These are phyloP conservation scores for Gymnothorax javanicus DNA, from an alignment of 2,797 vertebrate genomes.

Conservation along the genomic window DNA sequence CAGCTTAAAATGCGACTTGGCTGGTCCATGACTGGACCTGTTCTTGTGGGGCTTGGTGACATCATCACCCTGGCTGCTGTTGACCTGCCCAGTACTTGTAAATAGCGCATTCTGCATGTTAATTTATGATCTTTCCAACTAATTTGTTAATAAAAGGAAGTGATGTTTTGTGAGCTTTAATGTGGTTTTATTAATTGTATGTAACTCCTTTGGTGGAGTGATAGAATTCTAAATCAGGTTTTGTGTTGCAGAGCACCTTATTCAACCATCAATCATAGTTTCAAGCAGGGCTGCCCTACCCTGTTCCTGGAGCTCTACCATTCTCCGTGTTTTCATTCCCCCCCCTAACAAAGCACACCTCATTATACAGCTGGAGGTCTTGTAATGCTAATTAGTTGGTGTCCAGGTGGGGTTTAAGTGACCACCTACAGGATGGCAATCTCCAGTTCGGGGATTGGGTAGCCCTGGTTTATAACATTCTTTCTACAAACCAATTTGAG, in stretches of 20 bases:
- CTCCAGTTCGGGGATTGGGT: too few species aligned
- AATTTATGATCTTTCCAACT: slow-evolving; percentile 36
- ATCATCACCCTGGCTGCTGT: neutral
- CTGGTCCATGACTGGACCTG: neutral
- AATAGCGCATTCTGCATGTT: slow-evolving; percentile 30
- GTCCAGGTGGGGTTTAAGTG: too few species aligned
- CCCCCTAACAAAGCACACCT: too few species aligned
- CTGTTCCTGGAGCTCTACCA: too few species aligned
- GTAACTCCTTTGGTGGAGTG: slow-evolving; percentile 3
- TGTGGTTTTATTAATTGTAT: slow-evolving; percentile 29
- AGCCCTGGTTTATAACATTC: neutral
- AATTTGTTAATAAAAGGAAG: slow-evolving; percentile 10
- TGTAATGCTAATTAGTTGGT: too few species aligned
- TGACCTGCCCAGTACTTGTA: slow-evolving; percentile 18
- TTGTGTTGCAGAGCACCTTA: slow-evolving; percentile 36
- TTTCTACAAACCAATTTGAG: slow-evolving; percentile 16
- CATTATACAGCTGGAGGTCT: too few species aligned
- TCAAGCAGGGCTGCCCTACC: too few species aligned
- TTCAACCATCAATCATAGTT: neutral
- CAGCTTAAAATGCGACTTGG: neutral
- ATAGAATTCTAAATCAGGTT: slow-evolving; percentile 25
- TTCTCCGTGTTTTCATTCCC: too few species aligned
- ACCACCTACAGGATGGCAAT: too few species aligned
- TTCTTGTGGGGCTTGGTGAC: neutral
- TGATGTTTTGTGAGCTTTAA: slow-evolving; percentile 29